Evolutionary conservation across 2,888 invertebrate genomes (phyloP).

Genomic region (Apotomis turbidana): DNA sequence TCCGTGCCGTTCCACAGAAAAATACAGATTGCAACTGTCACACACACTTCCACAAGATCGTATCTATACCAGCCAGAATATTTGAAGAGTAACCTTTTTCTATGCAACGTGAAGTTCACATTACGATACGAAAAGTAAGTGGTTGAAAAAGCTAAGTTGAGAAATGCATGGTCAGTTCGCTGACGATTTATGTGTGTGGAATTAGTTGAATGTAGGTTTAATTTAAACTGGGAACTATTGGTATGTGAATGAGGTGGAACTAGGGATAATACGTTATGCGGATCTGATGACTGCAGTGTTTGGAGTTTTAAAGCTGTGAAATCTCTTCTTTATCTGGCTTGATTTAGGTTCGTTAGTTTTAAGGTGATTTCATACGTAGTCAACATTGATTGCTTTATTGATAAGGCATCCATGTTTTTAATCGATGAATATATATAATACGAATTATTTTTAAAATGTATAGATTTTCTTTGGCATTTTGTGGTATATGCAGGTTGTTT

Average conservation of each 20-base stretch:
- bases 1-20: slow-evolving; percentile 17
- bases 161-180: slow-evolving; percentile 6
- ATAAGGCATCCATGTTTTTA: no score
- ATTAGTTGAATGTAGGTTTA: neutral
- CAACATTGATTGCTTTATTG: neutral
- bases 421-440: no score
- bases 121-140: neutral
- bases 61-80: neutral
- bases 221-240: slow-evolving; percentile 10
- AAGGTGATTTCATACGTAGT: neutral
- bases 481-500: no score
- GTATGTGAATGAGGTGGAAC: slow-evolving; percentile 14
- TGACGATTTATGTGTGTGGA: neutral
- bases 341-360: neutral
- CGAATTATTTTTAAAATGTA: no score
- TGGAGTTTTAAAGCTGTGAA: slow-evolving; percentile 13
- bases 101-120: neutral
- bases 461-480: no score
- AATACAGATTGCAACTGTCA: slow-evolving; percentile 21
- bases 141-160: neutral
- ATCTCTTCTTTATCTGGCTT: slow-evolving; percentile 3
- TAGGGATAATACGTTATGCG: slow-evolving; percentile 18
- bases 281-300: slow-evolving; percentile 13
- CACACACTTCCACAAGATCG: slow-evolving; percentile 3
- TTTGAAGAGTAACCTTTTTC: neutral